phyloP scores from a whole-genome alignment of 1,140 invertebrate genomes.

The Papilio aristodemus region DNA sequence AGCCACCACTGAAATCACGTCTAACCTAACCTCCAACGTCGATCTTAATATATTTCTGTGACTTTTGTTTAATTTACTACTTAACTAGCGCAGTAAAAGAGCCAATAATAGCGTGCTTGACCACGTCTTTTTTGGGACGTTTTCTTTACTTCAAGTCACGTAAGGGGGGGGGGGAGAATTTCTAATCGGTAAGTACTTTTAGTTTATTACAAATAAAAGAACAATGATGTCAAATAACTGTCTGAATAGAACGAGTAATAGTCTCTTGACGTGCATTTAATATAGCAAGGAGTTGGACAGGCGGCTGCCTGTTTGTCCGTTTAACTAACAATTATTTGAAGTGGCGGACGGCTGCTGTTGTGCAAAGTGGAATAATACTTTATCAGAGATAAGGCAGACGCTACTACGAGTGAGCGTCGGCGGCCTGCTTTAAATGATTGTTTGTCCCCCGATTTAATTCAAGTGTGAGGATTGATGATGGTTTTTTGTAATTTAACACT shows the following conservation, averaged over 20 bases:
- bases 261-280: neutral
- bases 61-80: too few relatives aligned
- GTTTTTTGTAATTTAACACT: too few relatives aligned
- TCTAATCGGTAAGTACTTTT: neutral
- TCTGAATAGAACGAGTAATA: neutral
- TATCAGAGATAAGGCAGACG: neutral
- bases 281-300: neutral
- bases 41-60: too few relatives aligned
- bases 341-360: neutral
- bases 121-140: too few relatives aligned
- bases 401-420: neutral
- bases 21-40: too few relatives aligned
- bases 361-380: neutral
- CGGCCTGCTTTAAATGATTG: neutral
- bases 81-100: too few relatives aligned
- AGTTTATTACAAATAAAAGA: neutral
- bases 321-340: constrained; percentile 17
- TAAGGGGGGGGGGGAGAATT: too few relatives aligned
- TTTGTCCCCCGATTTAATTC: neutral
- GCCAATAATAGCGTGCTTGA: too few relatives aligned
- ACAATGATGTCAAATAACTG: neutral
- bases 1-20: too few relatives aligned
- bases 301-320: neutral
- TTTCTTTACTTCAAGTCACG: too few relatives aligned
- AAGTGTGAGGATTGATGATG: neutral